Conservation (phyloP, 2,113 vertebrate species). For the Tychaedon coryphoeus region DNA sequence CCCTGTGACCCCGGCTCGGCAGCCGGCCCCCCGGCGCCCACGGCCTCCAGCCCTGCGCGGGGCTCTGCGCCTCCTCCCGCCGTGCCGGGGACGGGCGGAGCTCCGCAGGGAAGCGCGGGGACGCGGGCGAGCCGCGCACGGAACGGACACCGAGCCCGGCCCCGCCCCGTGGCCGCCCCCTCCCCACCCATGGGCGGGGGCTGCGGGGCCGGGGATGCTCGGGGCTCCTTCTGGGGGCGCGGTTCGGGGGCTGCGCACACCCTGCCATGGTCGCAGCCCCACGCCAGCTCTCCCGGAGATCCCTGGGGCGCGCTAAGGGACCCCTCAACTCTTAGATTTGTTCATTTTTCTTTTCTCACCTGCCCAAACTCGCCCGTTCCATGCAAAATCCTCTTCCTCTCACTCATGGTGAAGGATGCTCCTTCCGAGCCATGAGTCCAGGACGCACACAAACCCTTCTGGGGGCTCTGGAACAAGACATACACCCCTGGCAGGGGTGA, state of each 20-base stretch:
- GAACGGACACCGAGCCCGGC: too few relatives aligned
- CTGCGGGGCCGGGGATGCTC: neutral
- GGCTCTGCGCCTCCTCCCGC: too few relatives aligned
- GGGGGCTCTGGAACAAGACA: neutral
- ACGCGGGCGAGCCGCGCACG: too few relatives aligned
- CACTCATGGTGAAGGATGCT: neutral
- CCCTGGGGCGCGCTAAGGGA: too few relatives aligned
- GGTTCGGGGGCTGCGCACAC: too few relatives aligned
- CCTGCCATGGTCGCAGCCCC: too few relatives aligned
- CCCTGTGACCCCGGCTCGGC: too few relatives aligned
- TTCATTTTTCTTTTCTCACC: neutral
- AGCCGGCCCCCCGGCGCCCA: too few relatives aligned
- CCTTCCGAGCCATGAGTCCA: neutral
- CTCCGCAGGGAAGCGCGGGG: too few relatives aligned
- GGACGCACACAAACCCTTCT: neutral
- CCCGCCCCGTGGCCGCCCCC: too few relatives aligned
- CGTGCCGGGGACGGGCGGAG: too few relatives aligned
- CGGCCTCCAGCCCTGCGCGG: too few relatives aligned
- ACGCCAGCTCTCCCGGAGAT: neutral
- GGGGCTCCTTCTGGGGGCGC: neutral
- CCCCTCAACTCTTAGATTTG: neutral
- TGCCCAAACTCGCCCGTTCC: neutral
- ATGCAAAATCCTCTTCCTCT: neutral
- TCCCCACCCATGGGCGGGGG: neutral
- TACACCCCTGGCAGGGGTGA: fast-evolving